Evolutionary conservation across 2,888 invertebrate species (phyloP).

Genomic region (Xanthia togata): DNA sequence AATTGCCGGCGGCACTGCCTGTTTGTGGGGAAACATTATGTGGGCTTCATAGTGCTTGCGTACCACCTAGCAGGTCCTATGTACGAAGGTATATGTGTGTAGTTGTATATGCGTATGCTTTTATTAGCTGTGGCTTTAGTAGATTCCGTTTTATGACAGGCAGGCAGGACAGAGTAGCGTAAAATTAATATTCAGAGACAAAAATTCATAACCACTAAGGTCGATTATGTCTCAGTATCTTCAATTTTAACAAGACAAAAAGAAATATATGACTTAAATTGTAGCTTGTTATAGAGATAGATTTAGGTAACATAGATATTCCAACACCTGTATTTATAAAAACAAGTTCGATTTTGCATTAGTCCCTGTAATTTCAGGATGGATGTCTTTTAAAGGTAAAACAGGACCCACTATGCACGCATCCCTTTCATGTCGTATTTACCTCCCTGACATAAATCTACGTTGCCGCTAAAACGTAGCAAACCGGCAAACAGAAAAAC

Average conservation of each 20-base stretch:
- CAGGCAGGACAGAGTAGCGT: not conserved
- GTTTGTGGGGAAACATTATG: slow-evolving; percentile 48
- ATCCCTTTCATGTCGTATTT: not conserved
- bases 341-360: not conserved
- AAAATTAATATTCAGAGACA: not conserved
- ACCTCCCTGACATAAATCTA: too few species aligned
- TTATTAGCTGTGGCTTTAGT: slow-evolving; percentile 15
- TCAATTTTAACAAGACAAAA: too few species aligned
- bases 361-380: not conserved
- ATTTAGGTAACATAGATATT: not conserved
- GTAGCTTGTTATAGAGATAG: not conserved
- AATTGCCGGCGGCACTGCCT: slow-evolving; percentile 50
- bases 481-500: not conserved
- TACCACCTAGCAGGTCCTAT: slow-evolving; percentile 6
- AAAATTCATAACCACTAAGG: not conserved
- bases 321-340: not conserved
- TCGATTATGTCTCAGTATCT: not conserved
- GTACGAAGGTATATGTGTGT: not conserved
- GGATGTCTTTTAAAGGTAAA: not conserved
- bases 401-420: not conserved
- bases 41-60: slow-evolving; percentile 20
- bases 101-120: not conserved
- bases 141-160: not conserved
- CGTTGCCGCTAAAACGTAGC: not conserved
- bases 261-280: too few species aligned